Evolutionary conservation across 2,888 invertebrate species (phyloP).

Genomic region (Rugalucina vietnamica): DNA sequence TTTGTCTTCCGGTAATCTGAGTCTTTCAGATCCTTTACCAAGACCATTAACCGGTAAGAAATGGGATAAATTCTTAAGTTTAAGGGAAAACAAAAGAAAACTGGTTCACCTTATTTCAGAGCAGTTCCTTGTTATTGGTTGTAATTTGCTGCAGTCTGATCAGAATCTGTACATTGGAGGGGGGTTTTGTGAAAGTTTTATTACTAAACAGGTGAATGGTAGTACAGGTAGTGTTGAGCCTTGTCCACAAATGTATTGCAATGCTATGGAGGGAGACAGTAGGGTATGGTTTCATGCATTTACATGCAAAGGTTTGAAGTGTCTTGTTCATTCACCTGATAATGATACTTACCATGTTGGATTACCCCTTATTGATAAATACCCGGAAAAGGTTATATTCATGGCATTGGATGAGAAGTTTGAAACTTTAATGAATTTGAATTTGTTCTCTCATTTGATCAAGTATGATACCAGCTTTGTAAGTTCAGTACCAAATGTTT

Average conservation of each 20-base stretch:
- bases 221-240: background rate
- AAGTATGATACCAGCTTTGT: background rate
- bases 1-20: background rate
- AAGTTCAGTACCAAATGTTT: background rate
- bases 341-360: constrained; percentile 31
- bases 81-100: constrained; percentile 3
- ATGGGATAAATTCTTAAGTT: background rate
- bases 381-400: background rate
- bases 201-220: background rate
- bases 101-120: background rate
- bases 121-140: background rate
- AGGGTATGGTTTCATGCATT: constrained; percentile 14
- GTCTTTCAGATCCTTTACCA: background rate
- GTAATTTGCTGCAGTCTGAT: background rate
- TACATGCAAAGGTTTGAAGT: background rate
- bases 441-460: background rate
- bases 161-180: background rate
- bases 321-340: constrained; percentile 2
- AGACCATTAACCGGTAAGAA: background rate
- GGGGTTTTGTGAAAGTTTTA: background rate
- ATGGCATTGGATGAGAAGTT: background rate
- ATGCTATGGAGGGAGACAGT: background rate
- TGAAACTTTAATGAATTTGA: background rate
- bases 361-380: background rate
- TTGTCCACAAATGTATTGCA: background rate